Conservation (phyloP, 2,888 invertebrate species). For the Leucoma salicis region DNA sequence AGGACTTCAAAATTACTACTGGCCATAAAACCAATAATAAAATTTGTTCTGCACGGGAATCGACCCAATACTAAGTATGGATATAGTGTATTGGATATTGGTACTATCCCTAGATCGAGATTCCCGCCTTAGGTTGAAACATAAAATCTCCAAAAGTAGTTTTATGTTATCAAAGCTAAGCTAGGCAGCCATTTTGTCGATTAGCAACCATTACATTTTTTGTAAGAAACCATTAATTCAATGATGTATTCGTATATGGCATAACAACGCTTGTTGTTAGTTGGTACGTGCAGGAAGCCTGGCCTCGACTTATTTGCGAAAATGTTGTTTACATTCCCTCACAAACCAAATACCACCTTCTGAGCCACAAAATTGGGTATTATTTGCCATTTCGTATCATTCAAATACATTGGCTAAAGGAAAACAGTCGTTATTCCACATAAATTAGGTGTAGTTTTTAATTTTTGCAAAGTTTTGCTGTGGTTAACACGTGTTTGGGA, state of each 20-base stretch:
- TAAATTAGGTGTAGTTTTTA: slow-evolving; percentile 20
- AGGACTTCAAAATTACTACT: too few relatives aligned
- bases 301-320: slow-evolving; percentile 34
- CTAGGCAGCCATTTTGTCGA: too few relatives aligned
- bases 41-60: too few relatives aligned
- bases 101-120: too few relatives aligned
- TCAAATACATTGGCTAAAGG: slow-evolving; percentile 9
- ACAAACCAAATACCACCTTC: slow-evolving; percentile 16
- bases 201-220: not conserved
- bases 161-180: too few relatives aligned
- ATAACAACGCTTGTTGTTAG: slow-evolving; percentile 25
- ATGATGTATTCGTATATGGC: slow-evolving; percentile 11
- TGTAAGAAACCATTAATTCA: slow-evolving; percentile 15
- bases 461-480: slow-evolving; percentile 21
- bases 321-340: slow-evolving; percentile 28
- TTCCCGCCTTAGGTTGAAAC: too few relatives aligned
- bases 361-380: not conserved
- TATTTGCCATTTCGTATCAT: slow-evolving; percentile 10
- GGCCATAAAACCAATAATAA: too few relatives aligned
- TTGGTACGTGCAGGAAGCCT: slow-evolving; percentile 31
- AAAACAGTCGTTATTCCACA: slow-evolving; percentile 24
- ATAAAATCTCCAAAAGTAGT: too few relatives aligned
- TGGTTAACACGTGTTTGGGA: slow-evolving; percentile 27
- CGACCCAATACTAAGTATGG: too few relatives aligned
- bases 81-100: too few relatives aligned